phyloP scores from a whole-genome alignment of 2,888 invertebrate genomes.

The Thalpophila matura region DNA sequence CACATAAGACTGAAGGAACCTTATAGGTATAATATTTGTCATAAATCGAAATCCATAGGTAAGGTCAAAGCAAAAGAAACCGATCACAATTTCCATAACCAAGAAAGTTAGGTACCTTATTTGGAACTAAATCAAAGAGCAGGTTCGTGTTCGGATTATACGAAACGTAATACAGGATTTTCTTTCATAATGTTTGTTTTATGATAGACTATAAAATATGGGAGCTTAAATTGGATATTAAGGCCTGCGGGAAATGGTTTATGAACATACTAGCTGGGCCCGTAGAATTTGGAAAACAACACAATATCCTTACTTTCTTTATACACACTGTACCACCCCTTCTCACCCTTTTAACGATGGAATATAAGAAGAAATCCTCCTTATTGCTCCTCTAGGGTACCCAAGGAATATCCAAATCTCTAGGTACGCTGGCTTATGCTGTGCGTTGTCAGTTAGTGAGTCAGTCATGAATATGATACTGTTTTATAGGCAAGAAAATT shows the following conservation, averaged over 20 bases:
- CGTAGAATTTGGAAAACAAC: no score
- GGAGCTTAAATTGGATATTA: neutral
- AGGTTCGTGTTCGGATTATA: neutral
- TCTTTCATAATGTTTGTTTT: conserved; percentile 1
- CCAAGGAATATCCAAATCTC: no score
- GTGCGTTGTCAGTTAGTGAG: no score
- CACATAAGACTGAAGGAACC: neutral
- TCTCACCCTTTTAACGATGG: no score
- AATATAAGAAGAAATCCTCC: no score
- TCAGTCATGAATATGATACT: no score
- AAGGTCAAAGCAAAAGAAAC: conserved; percentile 5
- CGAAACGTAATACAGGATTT: neutral
- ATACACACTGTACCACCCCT: no score
- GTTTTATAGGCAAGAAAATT: neutral
- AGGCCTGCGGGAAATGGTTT: no score
- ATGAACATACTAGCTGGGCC: no score
- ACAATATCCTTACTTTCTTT: no score
- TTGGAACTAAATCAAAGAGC: conserved; percentile 1
- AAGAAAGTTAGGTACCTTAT: conserved; percentile 22
- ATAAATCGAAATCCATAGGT: conserved; percentile 16
- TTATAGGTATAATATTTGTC: conserved; percentile 8
- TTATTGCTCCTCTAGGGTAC: no score
- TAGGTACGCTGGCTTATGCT: no score
- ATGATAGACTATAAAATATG: neutral
- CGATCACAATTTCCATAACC: conserved; percentile 31